Evolutionary conservation across 1,140 invertebrate genomes (phyloP), one percentile per base, ranked within the genome.

Genomic region (Leptoteleia sp.): DNA sequence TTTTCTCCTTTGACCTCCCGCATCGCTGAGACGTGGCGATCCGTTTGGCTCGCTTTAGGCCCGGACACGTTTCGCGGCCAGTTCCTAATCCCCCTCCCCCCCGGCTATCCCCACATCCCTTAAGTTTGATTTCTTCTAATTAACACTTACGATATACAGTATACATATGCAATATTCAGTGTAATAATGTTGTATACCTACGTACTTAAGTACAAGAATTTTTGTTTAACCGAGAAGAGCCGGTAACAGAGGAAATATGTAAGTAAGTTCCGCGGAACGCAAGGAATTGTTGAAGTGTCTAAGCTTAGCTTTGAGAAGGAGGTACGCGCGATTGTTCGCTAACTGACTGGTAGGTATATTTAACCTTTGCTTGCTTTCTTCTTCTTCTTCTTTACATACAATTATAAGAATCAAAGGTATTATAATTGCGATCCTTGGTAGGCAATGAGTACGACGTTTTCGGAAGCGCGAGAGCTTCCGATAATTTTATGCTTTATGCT

Each of bases 391-490:
- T n/a, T 85, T 85, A 86, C 81, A 83, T 85, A 84, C 70, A 86
- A 77, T 80, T 82, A 79, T 80, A 85, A 83, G 84, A 86, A 87
- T 84, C 82, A 82, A 85, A 85, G 81, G 73, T 87, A 85, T 80
- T 83, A 81, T 65, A 84, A 85, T 87, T 84, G 84, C 80, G 62
- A 83, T 87, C 76, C 78, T 86, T 83, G 83, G 75, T 81, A 84
- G 83, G 80, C 75, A 76, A 83, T 79, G 81, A 87, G 81, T 87
- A 88, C 82, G 79, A 86, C 81, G 78, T 77, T 84, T n/a, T 75
- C 72, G 73, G 57, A 81, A 48, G 79, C 55, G 29, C 67, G 57
- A 57, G 27, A n/a, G 48, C 35, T 37, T 61, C 73, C 73, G 64
- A 45, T 65, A 54, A 54, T 61, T 76, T 70, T 40, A 72, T 61